A percentile compares a stretch with the other conserved stretches of the same genome.
phyloP scores from a whole-genome alignment of 2,113 vertebrate species.

The Pithys albifrons region DNA sequence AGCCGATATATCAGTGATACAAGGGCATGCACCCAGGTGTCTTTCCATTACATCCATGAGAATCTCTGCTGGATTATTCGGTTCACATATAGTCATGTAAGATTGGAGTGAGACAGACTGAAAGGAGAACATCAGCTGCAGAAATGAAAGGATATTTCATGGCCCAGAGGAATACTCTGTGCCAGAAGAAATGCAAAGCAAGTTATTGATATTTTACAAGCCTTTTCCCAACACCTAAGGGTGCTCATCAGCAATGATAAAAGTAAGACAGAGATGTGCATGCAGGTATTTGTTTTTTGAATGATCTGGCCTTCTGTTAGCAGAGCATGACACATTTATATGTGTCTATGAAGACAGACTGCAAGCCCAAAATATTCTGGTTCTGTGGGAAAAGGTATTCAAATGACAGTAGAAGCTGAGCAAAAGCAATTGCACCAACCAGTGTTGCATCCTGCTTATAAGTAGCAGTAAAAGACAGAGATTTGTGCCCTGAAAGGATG shows the following conservation, averaged over 20 bases:
- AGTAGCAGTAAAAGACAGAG: neutral
- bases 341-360: neutral
- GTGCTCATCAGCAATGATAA: neutral
- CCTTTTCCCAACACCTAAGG: neutral
- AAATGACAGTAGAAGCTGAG: neutral
- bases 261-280: neutral
- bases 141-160: neutral
- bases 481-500: neutral
- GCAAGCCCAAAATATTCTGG: neutral
- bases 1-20: neutral
- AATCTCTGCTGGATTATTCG: neutral
- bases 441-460: neutral
- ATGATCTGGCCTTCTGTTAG: neutral
- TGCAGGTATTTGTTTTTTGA: neutral
- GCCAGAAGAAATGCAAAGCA: neutral
- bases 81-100: neutral
- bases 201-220: neutral
- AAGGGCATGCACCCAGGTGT: neutral
- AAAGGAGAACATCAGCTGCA: neutral
- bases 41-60: neutral
- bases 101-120: neutral
- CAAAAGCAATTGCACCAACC: neutral
- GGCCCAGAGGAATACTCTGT: neutral
- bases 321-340: neutral
- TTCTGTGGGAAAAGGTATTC: neutral